Base-by-base conservation (phyloP, 2,888 invertebrate species). In the Phengaris alcon region DNA sequence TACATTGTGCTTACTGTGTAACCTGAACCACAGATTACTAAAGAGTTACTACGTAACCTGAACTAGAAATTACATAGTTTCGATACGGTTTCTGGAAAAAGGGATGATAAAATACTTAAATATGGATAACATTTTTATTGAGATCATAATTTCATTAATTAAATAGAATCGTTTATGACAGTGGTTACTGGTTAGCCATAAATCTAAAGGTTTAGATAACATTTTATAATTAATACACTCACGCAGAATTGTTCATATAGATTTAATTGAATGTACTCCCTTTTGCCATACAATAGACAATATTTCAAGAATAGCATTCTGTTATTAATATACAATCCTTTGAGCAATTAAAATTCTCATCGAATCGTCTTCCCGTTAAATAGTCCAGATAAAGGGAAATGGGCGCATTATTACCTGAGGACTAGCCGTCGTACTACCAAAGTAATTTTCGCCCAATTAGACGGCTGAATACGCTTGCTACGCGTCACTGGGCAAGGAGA, bases 381-480 rank as follows among this genome's bases (percentile, higher is more conserved):
- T 70, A 70, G 46, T 55, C 48, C 46, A 57, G 70, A 55, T 15
- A 48, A 75, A 77, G 74, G 78, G 80, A 79, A 79, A 79, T 78
- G 77, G 79, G 76, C 76, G 77, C 78, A 77, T 78, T 77, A 77
- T 77, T 78, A 77, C 77, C 77, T 79, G 80, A 79, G 80, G 79
- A 79, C 77, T 78, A 76, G 76, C 77, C 76, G 77, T 75, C 84
- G 83, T 84, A 84, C 85, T 85, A 82, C 84, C 83, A 83, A 82
- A 82, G 87, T 90, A 88, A 90, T 90, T 85, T 82, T 88, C 86
- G 84, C 83, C 86, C 90, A 90, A 91, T 91, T 91, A 90, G 85
- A 82, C 84, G 84, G 83, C 82, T 85, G 86, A 86, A 84, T 87
- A 85, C 87, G 84, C 81, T 82, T 82, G 82, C 76, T 79, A 80